Conservation (phyloP, 2,113 vertebrate genomes). For the Onychostoma macrolepis region DNA sequence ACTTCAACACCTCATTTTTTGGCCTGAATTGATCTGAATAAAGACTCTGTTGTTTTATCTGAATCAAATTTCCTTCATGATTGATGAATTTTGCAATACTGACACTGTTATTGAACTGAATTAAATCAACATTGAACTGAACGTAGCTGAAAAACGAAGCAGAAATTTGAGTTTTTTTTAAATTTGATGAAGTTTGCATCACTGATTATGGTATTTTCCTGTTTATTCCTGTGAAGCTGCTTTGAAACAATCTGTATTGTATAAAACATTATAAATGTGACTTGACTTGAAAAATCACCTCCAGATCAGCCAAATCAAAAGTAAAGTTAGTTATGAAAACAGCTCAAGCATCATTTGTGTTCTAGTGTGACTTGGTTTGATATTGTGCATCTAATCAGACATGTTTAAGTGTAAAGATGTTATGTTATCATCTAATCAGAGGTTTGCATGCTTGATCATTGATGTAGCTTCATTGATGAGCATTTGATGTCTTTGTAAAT, state of each 20-base stretch:
- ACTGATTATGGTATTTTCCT: neutral
- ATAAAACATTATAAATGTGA: neutral
- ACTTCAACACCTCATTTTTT: no score
- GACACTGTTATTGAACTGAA: no score
- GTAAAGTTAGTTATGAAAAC: no score
- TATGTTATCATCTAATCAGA: neutral
- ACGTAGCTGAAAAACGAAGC: neutral
- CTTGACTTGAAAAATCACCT: neutral
- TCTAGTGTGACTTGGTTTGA: neutral
- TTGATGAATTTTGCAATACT: no score
- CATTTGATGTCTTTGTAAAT: neutral
- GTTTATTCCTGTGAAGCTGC: neutral
- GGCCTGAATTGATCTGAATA: neutral
- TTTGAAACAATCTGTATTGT: neutral
- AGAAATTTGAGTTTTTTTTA: neutral
- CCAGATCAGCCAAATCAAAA: no score
- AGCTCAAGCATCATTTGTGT: no score
- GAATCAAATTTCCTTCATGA: no score
- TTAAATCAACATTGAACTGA: neutral
- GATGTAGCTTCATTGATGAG: neutral
- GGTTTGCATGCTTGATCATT: neutral
- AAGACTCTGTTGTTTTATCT: neutral
- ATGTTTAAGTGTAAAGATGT: neutral
- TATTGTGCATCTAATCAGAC: neutral
- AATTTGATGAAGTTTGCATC: neutral